A percentile compares a stretch with the other conserved stretches of the same genome.
phyloP scores from a whole-genome alignment of 2,113 vertebrate species.

The Equus przewalskii region DNA sequence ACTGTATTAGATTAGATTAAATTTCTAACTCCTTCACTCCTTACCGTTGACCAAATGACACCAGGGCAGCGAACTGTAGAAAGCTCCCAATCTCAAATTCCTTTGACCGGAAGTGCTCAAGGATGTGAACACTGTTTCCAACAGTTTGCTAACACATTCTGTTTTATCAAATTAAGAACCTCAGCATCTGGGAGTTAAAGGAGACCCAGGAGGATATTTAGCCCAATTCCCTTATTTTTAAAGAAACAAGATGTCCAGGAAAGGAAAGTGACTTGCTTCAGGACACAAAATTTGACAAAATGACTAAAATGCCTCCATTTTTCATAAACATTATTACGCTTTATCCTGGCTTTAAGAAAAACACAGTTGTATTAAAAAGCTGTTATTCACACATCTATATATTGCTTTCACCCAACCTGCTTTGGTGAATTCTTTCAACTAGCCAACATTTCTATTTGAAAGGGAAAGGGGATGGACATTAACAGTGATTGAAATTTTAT shows the following conservation, averaged over 20 bases:
- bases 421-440: slow-evolving; percentile 64
- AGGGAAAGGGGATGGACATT: not conserved
- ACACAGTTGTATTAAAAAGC: not conserved
- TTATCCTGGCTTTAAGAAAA: not conserved
- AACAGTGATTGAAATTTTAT: not conserved
- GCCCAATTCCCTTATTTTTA: slow-evolving; percentile 15
- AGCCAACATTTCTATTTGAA: slow-evolving; percentile 57
- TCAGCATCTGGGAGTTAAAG: not conserved
- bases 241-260: slow-evolving; percentile 52
- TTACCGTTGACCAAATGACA: slow-evolving; percentile 20
- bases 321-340: slow-evolving; percentile 31
- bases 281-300: slow-evolving; percentile 28
- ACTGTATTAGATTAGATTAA: not conserved
- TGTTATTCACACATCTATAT: slow-evolving; percentile 25
- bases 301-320: slow-evolving; percentile 24
- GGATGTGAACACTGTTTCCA: not conserved
- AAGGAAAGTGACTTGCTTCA: slow-evolving; percentile 50
- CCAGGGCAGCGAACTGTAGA: not conserved
- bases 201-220: not conserved
- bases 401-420: not conserved
- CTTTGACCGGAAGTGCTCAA: slow-evolving; percentile 22
- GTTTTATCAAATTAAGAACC: not conserved
- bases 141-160: not conserved
- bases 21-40: not conserved
- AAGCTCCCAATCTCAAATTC: not conserved